Conservation (phyloP, 2,888 invertebrate species). For the Lepidocyrtoides sp. region DNA sequence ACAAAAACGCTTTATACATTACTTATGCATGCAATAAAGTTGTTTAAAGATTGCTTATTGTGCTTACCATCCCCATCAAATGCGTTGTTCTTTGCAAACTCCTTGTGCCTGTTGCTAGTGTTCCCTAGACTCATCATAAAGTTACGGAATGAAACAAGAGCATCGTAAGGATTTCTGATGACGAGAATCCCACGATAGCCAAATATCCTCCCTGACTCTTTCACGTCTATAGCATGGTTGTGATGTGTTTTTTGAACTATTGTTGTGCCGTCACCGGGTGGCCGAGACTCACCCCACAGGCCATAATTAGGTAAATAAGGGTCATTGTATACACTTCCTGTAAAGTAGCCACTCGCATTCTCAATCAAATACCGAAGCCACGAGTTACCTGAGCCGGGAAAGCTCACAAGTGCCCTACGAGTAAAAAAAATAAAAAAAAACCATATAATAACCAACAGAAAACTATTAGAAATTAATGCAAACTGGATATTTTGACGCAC, state of each 20-base stretch:
- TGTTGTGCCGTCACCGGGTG: slow-evolving; percentile 86
- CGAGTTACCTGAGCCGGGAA: slow-evolving; percentile 86
- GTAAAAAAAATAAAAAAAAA: slow-evolving; percentile 10
- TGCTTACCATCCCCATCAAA: slow-evolving; percentile 66
- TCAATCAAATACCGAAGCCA: slow-evolving; percentile 86
- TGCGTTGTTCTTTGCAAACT: slow-evolving; percentile 53
- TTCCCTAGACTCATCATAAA: slow-evolving; percentile 84
- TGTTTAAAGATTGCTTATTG: background rate
- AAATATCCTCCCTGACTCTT: slow-evolving; percentile 83
- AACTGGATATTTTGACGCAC: background rate
- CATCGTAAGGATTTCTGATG: slow-evolving; percentile 86
- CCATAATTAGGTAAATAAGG: slow-evolving; percentile 84
- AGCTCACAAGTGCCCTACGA: slow-evolving; percentile 86
- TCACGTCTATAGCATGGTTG: slow-evolving; percentile 78
- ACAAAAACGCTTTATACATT: too few species aligned
- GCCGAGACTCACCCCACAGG: slow-evolving; percentile 86
- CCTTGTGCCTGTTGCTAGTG: slow-evolving; percentile 65
- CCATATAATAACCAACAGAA: background rate
- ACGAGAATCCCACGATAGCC: slow-evolving; percentile 86
- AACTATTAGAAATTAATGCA: background rate
- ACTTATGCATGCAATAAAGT: too few species aligned
- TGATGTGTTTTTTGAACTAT: slow-evolving; percentile 86
- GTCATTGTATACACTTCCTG: slow-evolving; percentile 86
- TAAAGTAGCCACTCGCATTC: slow-evolving; percentile 86
- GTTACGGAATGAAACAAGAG: slow-evolving; percentile 86